phyloP scores from a whole-genome alignment of 1,140 invertebrate genomes.

The Drosophila dunni region DNA sequence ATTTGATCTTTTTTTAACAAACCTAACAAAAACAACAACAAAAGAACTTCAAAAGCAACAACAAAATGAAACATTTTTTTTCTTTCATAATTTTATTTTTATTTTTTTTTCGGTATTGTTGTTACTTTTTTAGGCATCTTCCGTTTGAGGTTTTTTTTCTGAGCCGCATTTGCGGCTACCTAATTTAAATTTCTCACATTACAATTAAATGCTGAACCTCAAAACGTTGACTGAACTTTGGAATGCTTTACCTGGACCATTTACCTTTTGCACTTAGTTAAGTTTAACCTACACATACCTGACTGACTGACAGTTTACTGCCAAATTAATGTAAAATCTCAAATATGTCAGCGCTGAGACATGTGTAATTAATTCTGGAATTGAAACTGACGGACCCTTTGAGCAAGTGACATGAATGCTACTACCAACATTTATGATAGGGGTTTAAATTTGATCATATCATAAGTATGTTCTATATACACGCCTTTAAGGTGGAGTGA shows the following conservation, averaged over 20 bases:
- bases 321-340: constrained; percentile 77
- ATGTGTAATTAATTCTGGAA: constrained; percentile 70
- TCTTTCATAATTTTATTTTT: constrained; percentile 62
- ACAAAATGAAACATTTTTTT: constrained; percentile 45
- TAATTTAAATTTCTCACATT: constrained; percentile 83
- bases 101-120: constrained; percentile 23
- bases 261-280: constrained; percentile 40
- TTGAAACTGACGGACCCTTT: constrained; percentile 54
- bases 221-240: constrained; percentile 44
- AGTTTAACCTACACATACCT: constrained; percentile 26
- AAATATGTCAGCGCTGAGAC: constrained; percentile 66
- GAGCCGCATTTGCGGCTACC: constrained; percentile 73
- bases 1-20: constrained; percentile 77
- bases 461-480: not conserved
- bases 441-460: not conserved
- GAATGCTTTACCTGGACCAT: constrained; percentile 58
- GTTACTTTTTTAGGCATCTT: constrained; percentile 62
- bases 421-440: constrained; percentile 6
- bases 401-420: constrained; percentile 32
- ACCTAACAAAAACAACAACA: constrained; percentile 56
- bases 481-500: too few species aligned
- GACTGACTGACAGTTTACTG: constrained; percentile 63
- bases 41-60: constrained; percentile 18
- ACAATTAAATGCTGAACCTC: constrained; percentile 72
- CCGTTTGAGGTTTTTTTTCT: constrained; percentile 68